These are phyloP conservation scores for Sander vitreus DNA, from an alignment of 2,113 vertebrate species.

Conservation along the genomic window DNA sequence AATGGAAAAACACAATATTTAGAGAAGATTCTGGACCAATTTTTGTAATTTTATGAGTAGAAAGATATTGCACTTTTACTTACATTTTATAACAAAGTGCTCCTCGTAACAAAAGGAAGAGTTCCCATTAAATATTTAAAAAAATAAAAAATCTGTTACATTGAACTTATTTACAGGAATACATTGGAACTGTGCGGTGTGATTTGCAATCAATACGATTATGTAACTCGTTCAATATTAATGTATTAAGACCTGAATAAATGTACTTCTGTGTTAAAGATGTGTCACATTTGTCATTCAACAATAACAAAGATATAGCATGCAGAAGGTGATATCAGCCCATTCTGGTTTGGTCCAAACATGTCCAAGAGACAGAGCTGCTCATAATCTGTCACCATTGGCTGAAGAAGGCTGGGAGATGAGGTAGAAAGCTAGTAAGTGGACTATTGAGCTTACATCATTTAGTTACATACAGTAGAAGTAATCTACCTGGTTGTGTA, in stretches of 20 bases:
- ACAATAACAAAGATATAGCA: neutral
- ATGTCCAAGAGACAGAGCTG: neutral
- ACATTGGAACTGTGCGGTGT: constrained; percentile 83
- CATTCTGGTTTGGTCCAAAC: neutral
- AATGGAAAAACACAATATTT: constrained; percentile 77
- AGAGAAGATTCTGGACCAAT: constrained; percentile 88
- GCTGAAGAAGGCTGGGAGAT: neutral
- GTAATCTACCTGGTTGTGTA: neutral
- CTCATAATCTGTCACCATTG: neutral
- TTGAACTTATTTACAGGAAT: constrained; percentile 92
- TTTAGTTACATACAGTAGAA: neutral
- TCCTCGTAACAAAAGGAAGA: constrained; percentile 76
- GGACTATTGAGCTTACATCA: neutral
- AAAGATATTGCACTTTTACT: constrained; percentile 88
- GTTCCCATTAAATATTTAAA: constrained; percentile 85
- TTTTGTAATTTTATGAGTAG: constrained; percentile 84
- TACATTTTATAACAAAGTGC: constrained; percentile 85
- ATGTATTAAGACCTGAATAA: constrained; percentile 88
- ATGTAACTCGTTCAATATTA: constrained; percentile 84
- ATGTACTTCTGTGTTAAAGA: constrained; percentile 81
- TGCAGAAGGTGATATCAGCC: neutral
- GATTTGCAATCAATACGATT: constrained; percentile 86
- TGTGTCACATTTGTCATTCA: constrained; percentile 39
- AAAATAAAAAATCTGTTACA: constrained; percentile 85
- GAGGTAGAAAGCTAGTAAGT: neutral